Conservation (phyloP, 2,888 invertebrate genomes). For the Dicroscelio sp. region DNA sequence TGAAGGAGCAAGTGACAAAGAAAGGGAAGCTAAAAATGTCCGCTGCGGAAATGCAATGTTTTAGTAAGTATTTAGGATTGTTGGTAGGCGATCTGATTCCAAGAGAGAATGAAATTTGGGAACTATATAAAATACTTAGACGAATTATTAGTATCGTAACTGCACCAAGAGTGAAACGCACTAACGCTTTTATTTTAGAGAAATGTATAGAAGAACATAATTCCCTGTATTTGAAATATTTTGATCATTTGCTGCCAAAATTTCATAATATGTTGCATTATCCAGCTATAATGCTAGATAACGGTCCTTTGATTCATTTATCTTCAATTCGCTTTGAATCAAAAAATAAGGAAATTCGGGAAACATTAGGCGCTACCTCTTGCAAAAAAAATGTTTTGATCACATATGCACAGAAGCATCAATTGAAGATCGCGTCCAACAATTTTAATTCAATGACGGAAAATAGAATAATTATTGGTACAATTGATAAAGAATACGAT, state of each 20-base stretch:
- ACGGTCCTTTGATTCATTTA: conserved; percentile 45
- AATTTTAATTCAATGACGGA: conserved; percentile 21
- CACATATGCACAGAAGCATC: conserved; percentile 46
- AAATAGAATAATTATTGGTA: conserved; percentile 9
- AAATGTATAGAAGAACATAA: conserved; percentile 25
- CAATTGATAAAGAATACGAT: background rate
- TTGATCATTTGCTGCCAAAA: conserved; percentile 41
- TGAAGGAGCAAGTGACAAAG: too few relatives aligned
- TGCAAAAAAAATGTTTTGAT: conserved; percentile 34
- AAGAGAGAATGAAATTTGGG: conserved; percentile 18
- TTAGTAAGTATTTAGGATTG: conserved; percentile 47
- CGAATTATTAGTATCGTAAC: conserved; percentile 51
- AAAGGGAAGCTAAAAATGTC: conserved; percentile 58
- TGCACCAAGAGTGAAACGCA: conserved; percentile 35
- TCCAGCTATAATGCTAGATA: conserved; percentile 1
- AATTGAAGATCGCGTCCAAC: conserved; percentile 1
- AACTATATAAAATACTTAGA: conserved; percentile 34
- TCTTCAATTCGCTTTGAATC: conserved; percentile 41
- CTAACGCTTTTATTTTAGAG: conserved; percentile 25
- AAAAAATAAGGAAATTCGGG: conserved; percentile 43
- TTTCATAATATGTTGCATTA: conserved; percentile 57
- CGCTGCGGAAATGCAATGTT: conserved; percentile 52
- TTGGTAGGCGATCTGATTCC: conserved; percentile 64
- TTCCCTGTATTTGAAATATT: conserved; percentile 9
- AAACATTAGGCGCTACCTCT: conserved; percentile 27